Percentiles rank a stretch among this genome's conserved stretches.
Evolutionary conservation across 2,113 vertebrate genomes (phyloP).

Genomic region (Ramphastos sulfuratus): DNA sequence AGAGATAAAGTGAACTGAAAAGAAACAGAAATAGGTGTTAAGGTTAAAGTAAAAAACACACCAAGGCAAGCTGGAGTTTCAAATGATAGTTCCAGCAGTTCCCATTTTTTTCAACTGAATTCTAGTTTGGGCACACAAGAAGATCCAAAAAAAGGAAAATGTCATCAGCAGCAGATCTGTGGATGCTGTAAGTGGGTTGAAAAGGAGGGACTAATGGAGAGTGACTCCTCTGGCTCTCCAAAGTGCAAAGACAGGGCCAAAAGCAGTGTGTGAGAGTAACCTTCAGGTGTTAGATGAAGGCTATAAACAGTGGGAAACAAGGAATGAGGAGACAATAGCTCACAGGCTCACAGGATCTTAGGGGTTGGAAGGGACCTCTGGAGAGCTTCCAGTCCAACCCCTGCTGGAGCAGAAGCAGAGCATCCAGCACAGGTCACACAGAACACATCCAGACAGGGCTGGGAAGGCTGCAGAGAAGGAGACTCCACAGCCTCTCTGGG

Average conservation of each 20-base stretch:
- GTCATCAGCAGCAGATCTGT: background rate
- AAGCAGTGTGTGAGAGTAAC: background rate
- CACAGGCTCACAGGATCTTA: too few species aligned
- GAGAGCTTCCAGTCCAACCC: too few species aligned
- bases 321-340: background rate
- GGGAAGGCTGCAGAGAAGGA: too few species aligned
- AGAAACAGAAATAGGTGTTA: background rate
- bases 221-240: background rate
- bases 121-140: background rate
- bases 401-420: too few species aligned
- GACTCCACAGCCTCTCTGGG: too few species aligned
- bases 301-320: background rate
- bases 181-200: background rate
- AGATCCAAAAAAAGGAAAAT: background rate
- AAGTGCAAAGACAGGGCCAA: background rate
- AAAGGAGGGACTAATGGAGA: background rate
- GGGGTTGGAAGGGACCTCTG: too few species aligned
- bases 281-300: background rate
- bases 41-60: background rate
- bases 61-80: background rate
- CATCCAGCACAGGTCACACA: too few species aligned
- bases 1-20: background rate
- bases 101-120: background rate
- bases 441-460: too few species aligned
- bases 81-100: background rate